phyloP scores from a whole-genome alignment of 2,888 invertebrate species.

The Zootermopsis nevadensis region DNA sequence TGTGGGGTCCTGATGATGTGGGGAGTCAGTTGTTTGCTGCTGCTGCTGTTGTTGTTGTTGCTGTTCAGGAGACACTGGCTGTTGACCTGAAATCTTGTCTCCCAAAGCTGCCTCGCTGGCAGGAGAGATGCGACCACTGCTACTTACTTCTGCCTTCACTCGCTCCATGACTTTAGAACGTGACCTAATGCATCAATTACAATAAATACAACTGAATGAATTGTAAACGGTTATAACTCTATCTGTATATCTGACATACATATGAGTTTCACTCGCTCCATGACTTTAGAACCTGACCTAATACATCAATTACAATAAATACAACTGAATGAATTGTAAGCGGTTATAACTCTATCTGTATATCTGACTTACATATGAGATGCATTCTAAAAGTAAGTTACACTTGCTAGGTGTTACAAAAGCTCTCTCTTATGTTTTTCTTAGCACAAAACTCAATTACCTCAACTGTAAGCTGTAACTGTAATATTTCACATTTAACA shows the following conservation, averaged over 20 bases:
- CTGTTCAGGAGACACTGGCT: background rate
- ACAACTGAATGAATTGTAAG: too few relatives aligned
- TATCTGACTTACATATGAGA: too few relatives aligned
- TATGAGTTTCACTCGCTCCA: slow-evolving; percentile 62
- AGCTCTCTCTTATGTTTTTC: too few relatives aligned
- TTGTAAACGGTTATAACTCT: background rate
- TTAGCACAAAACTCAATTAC: too few relatives aligned
- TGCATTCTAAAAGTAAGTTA: too few relatives aligned
- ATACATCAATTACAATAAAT: background rate
- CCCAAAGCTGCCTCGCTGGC: slow-evolving; percentile 60
- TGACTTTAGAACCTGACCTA: slow-evolving; percentile 76
- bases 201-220: background rate
- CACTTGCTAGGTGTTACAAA: too few relatives aligned
- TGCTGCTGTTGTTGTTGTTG: slow-evolving; percentile 31
- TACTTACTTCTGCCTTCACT: slow-evolving; percentile 55
- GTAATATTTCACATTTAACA: too few relatives aligned
- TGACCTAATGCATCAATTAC: slow-evolving; percentile 62
- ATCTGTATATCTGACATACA: background rate
- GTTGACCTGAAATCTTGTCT: slow-evolving; percentile 19
- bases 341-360: too few relatives aligned
- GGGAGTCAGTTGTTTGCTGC: slow-evolving; percentile 38
- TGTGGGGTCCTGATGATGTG: slow-evolving; percentile 37
- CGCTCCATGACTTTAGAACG: slow-evolving; percentile 77
- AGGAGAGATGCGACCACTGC: slow-evolving; percentile 69
- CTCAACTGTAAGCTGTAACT: too few relatives aligned